phyloP scores from a whole-genome alignment of 2,888 invertebrate genomes.

The Phaonia tiefii region DNA sequence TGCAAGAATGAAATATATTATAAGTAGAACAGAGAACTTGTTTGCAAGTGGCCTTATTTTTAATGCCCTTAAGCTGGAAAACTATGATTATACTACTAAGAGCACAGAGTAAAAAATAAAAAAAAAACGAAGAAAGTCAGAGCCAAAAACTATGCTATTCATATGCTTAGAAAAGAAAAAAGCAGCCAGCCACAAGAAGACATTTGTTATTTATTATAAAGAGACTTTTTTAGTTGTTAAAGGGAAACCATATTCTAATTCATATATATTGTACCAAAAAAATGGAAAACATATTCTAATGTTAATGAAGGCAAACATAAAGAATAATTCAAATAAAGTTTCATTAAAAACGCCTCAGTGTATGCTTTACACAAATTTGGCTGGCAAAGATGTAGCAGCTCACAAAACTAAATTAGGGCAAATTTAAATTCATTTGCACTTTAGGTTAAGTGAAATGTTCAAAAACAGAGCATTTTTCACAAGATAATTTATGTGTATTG shows the following conservation, averaged over 20 bases:
- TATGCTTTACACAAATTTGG: neutral
- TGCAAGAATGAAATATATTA: constrained; percentile 24
- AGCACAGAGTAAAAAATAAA: neutral
- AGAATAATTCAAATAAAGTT: constrained; percentile 1
- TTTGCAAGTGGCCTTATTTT: constrained; percentile 62
- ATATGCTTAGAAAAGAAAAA: neutral
- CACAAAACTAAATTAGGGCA: neutral
- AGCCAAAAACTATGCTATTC: constrained; percentile 10
- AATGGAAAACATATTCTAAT: neutral
- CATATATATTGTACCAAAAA: neutral
- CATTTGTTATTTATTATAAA: constrained; percentile 17
- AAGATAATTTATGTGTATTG: no score
- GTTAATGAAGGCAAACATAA: constrained; percentile 14
- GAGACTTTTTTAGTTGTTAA: neutral
- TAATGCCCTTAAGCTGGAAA: constrained; percentile 60
- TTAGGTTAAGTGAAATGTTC: no score
- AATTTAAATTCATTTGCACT: neutral
- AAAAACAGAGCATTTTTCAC: no score
- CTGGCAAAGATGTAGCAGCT: no score
- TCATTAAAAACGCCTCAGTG: neutral
- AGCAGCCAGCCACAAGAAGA: constrained; percentile 11
- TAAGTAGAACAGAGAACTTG: constrained; percentile 52
- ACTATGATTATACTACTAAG: constrained; percentile 48
- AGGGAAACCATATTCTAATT: neutral
- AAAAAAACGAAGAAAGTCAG: neutral